These are phyloP conservation scores for Gastrophryne carolinensis DNA, from an alignment of 2,797 vertebrate species.

Conservation along the genomic window DNA sequence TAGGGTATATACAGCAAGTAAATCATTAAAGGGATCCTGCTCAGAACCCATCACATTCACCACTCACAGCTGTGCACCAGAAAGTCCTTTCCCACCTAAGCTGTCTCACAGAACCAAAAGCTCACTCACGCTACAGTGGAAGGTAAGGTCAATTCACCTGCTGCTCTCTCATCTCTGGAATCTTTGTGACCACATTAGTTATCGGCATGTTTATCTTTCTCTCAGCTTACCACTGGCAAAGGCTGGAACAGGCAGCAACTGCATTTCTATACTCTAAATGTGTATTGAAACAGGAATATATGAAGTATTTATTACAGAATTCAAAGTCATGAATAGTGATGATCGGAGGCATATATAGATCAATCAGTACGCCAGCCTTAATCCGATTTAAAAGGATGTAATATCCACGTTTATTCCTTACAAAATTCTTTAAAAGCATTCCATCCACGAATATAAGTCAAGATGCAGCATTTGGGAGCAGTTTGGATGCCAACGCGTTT, in stretches of 20 bases:
- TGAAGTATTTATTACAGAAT: no score
- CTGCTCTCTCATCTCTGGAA: neutral
- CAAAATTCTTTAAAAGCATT: no score
- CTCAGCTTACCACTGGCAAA: neutral
- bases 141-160: conserved; percentile 71
- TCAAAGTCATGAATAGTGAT: no score
- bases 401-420: no score
- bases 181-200: neutral
- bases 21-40: conserved; percentile 86
- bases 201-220: neutral
- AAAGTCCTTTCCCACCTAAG: conserved; percentile 86
- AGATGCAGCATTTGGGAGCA: no score
- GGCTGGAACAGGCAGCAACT: neutral
- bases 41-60: conserved; percentile 89
- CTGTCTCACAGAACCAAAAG: conserved; percentile 89
- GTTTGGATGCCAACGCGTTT: no score
- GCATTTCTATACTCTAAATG: no score
- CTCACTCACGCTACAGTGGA: conserved; percentile 93
- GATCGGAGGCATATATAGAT: no score
- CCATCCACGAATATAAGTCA: no score
- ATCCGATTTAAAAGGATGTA: no score
- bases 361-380: no score
- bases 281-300: no score
- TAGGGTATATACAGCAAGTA: conserved; percentile 87
- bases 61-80: conserved; percentile 89